Evolutionary conservation across 2,797 vertebrate species (phyloP).

Genomic region (Sebastes trivittatus): DNA sequence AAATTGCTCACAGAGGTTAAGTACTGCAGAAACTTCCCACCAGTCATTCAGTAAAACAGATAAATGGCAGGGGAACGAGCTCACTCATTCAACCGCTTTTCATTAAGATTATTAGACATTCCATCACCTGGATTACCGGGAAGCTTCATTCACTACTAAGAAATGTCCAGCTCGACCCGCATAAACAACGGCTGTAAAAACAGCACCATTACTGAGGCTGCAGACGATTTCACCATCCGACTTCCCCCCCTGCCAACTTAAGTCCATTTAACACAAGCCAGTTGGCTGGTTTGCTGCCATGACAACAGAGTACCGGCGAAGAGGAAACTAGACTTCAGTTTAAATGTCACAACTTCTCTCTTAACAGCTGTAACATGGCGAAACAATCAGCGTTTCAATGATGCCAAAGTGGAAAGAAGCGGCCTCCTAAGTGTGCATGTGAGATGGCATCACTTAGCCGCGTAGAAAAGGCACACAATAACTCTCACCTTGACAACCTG

Average conservation of each 20-base stretch:
- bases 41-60: not conserved
- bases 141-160: not conserved
- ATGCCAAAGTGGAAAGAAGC: slow-evolving; percentile 6
- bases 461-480: slow-evolving; percentile 4
- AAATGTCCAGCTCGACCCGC: not conserved
- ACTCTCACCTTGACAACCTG: slow-evolving; percentile 34
- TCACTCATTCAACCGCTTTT: not conserved
- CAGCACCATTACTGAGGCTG: not conserved
- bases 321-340: slow-evolving; percentile 26
- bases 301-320: slow-evolving; percentile 46
- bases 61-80: not conserved
- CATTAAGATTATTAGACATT: not conserved
- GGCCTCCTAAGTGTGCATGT: not conserved
- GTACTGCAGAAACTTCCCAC: not conserved
- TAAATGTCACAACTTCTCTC: slow-evolving; percentile 62
- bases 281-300: slow-evolving; percentile 51
- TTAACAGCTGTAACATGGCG: slow-evolving; percentile 27
- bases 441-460: not conserved
- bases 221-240: slow-evolving; percentile 10
- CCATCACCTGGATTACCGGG: slow-evolving; percentile 1
- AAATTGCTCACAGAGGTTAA: slow-evolving; percentile 20
- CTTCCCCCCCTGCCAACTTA: slow-evolving; percentile 22
- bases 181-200: slow-evolving; percentile 28
- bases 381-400: slow-evolving; percentile 34
- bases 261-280: slow-evolving; percentile 37